Percentiles rank a stretch among this genome's conserved stretches.
Evolutionary conservation across 1,140 invertebrate species (phyloP).

Genomic region (Drosophila setifemur): DNA sequence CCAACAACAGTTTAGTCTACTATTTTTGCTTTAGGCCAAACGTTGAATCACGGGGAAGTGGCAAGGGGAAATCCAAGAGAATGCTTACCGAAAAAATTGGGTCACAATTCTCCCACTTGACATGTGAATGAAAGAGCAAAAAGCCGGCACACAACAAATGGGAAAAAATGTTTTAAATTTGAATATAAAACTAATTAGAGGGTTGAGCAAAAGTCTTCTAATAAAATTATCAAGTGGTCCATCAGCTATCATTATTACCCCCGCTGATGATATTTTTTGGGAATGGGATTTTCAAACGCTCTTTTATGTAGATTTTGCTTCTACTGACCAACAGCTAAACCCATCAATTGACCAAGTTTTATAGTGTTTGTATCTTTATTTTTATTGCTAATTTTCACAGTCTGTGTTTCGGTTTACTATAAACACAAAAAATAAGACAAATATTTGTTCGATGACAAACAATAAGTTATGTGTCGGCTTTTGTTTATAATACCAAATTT

Average conservation of each 20-base stretch:
- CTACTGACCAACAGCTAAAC: conserved; percentile 18
- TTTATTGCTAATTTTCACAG: conserved; percentile 70
- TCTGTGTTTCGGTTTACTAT: conserved; percentile 38
- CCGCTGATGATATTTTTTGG: conserved; percentile 38
- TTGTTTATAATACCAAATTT: conserved; percentile 33
- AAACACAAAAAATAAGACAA: conserved; percentile 11
- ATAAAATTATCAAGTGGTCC: conserved; percentile 65
- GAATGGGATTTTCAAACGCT: conserved; percentile 42
- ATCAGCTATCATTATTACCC: conserved; percentile 20
- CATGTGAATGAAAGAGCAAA: conserved; percentile 23
- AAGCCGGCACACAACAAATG: background rate
- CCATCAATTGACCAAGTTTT: conserved; percentile 51
- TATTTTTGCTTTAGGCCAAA: conserved; percentile 32
- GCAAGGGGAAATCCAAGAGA: conserved; percentile 21
- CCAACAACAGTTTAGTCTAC: conserved; percentile 28
- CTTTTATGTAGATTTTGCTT: too few species aligned
- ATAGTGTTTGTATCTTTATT: conserved; percentile 17
- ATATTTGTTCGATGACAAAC: conserved; percentile 32
- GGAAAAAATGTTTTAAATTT: conserved; percentile 19
- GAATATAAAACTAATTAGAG: conserved; percentile 62
- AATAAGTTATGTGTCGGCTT: conserved; percentile 15
- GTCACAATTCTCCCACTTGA: conserved; percentile 55
- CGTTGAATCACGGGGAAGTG: background rate
- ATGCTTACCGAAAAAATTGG: conserved; percentile 47
- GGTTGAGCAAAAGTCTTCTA: conserved; percentile 46